A percentile compares a stretch with the other conserved stretches of the same genome.
Conservation (phyloP, 1,140 invertebrate genomes). For the Protaetia brevitarsis region DNA sequence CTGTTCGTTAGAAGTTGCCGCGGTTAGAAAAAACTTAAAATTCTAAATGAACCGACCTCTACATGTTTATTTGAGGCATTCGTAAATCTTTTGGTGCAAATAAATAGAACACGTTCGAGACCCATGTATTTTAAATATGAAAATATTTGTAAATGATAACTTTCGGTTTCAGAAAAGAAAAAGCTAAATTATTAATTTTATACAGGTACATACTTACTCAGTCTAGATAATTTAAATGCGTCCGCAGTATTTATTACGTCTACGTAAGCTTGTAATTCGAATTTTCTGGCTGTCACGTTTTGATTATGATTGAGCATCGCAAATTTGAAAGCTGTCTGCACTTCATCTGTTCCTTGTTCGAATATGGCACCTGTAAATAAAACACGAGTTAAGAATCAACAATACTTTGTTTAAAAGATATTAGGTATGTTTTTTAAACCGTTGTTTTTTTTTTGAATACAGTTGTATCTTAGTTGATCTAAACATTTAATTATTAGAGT, state of each 20-base stretch:
- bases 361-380: constrained; percentile 76
- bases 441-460: no score
- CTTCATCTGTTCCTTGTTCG: constrained; percentile 83
- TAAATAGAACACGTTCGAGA: neutral
- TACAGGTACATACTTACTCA: constrained; percentile 68
- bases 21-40: no score
- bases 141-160: neutral
- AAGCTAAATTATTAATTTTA: neutral
- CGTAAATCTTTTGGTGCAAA: no score
- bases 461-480: no score
- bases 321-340: constrained; percentile 84
- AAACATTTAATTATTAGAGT: no score
- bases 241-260: constrained; percentile 91
- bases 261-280: constrained; percentile 82
- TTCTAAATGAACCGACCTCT: no score
- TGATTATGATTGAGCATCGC: constrained; percentile 79
- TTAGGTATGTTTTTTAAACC: no score
- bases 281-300: constrained; percentile 66
- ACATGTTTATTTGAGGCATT: no score
- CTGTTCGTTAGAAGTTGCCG: no score
- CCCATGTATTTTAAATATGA: neutral
- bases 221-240: constrained; percentile 82
- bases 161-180: neutral
- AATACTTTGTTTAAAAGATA: no score
- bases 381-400: no score